phyloP scores from a whole-genome alignment of 2,797 vertebrate genomes.

The Hybognathus amarus region DNA sequence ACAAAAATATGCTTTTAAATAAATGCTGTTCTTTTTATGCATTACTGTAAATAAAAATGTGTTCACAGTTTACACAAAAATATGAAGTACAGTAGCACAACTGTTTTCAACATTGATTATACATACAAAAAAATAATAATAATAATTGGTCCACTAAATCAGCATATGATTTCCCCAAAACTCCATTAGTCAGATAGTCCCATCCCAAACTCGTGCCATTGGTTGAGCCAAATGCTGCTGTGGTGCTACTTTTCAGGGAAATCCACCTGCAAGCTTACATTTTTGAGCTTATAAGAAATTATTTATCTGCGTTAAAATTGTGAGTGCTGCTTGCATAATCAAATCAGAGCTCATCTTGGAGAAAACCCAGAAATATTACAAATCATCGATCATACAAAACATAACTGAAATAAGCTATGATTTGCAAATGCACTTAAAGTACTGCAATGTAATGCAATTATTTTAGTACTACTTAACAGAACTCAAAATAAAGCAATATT shows the following conservation, averaged over 20 bases:
- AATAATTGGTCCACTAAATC: background rate
- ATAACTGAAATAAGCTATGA: background rate
- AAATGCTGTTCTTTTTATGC: background rate
- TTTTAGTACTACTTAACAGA: conserved; percentile 26
- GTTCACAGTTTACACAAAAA: background rate
- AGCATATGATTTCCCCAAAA: background rate
- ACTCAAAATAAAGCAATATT: conserved; percentile 35
- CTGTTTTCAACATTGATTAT: background rate
- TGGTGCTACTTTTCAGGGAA: background rate
- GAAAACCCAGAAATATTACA: background rate
- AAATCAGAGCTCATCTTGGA: background rate
- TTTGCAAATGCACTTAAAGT: background rate
- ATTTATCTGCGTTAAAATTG: background rate
- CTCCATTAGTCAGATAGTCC: background rate
- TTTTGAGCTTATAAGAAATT: background rate
- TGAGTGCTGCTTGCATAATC: background rate
- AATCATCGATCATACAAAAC: background rate
- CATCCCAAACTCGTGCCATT: background rate
- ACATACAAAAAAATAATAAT: background rate
- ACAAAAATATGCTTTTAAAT: background rate
- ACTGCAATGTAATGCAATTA: conserved; percentile 11
- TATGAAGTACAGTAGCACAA: background rate
- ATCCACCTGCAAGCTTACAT: background rate
- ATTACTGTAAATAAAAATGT: too few relatives aligned
- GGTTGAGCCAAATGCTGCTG: background rate